Evolutionary conservation across 2,797 vertebrate species (phyloP).

Genomic region (Australoheros facetus): DNA sequence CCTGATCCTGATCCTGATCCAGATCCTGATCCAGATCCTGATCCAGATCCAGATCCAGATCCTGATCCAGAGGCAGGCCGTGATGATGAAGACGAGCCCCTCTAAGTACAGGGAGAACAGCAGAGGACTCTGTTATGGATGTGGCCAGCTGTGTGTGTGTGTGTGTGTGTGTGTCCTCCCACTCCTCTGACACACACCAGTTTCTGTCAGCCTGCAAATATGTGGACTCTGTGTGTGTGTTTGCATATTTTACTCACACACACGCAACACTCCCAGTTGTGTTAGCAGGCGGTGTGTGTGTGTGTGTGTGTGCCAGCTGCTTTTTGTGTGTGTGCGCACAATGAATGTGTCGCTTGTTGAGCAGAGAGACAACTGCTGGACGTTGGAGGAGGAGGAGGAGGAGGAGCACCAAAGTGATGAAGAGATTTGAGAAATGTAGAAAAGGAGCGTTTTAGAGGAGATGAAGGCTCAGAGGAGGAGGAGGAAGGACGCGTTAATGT

Average conservation of each 20-base stretch:
- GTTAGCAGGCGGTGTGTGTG: slow-evolving; percentile 22
- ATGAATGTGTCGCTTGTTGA: slow-evolving; percentile 67
- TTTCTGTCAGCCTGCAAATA: slow-evolving; percentile 46
- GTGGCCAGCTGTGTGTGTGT: slow-evolving; percentile 50
- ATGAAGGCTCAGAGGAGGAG: neutral
- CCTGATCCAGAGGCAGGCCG: neutral
- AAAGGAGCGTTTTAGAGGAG: neutral
- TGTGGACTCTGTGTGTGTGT: slow-evolving; percentile 24
- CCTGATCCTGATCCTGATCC: neutral
- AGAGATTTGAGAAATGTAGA: neutral
- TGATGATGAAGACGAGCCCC: neutral
- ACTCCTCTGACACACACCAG: slow-evolving; percentile 11
- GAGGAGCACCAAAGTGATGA: neutral
- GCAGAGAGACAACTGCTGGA: slow-evolving; percentile 53
- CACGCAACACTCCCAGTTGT: slow-evolving; percentile 37
- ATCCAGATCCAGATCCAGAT: neutral
- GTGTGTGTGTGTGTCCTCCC: slow-evolving; percentile 19
- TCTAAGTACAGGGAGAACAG: neutral
- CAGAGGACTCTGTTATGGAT: slow-evolving; percentile 39
- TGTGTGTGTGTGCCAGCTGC: slow-evolving; percentile 34
- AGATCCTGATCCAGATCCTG: too few species aligned
- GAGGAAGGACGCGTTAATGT: neutral
- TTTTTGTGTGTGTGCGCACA: slow-evolving; percentile 14
- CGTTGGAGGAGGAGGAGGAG: slow-evolving; percentile 32
- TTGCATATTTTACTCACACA: slow-evolving; percentile 1